Conservation (phyloP, 1,140 invertebrate species). For the Aphaenogaster ashmeadi region DNA sequence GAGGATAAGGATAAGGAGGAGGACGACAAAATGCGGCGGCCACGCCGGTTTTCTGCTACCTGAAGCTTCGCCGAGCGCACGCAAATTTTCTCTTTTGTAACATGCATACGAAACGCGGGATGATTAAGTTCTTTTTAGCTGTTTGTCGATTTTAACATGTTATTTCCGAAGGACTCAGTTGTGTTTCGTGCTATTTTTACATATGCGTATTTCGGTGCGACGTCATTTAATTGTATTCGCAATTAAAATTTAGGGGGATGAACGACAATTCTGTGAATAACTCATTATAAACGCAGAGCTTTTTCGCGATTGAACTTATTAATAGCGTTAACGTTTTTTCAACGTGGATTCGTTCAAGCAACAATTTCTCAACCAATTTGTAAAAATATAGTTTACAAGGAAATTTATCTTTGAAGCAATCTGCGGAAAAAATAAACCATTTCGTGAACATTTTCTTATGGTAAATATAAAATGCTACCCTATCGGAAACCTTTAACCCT, state of each 20-base stretch:
- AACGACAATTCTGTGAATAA: background rate
- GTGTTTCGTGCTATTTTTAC: background rate
- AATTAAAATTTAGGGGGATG: background rate
- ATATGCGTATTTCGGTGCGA: no score
- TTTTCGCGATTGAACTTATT: constrained; percentile 14
- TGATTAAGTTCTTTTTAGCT: constrained; percentile 30
- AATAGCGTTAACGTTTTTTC: background rate
- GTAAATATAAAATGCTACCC: background rate
- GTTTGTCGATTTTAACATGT: constrained; percentile 22
- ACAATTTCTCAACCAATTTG: background rate
- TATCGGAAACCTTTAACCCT: no score
- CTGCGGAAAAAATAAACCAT: background rate
- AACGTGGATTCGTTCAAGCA: background rate
- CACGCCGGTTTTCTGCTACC: constrained; percentile 73
- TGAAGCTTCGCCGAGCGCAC: constrained; percentile 65
- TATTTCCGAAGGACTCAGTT: background rate
- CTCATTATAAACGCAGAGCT: background rate
- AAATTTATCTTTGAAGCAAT: no score
- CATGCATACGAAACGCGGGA: background rate
- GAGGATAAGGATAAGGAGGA: constrained; percentile 67
- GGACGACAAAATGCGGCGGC: constrained; percentile 72
- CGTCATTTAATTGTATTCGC: background rate
- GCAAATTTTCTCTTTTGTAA: constrained; percentile 44
- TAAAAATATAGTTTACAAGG: background rate
- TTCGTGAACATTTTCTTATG: background rate